Evolutionary conservation across 1,140 invertebrate species (phyloP), one percentile per base, ranked within the genome.

Genomic region (Drosophila eugracilis): DNA sequence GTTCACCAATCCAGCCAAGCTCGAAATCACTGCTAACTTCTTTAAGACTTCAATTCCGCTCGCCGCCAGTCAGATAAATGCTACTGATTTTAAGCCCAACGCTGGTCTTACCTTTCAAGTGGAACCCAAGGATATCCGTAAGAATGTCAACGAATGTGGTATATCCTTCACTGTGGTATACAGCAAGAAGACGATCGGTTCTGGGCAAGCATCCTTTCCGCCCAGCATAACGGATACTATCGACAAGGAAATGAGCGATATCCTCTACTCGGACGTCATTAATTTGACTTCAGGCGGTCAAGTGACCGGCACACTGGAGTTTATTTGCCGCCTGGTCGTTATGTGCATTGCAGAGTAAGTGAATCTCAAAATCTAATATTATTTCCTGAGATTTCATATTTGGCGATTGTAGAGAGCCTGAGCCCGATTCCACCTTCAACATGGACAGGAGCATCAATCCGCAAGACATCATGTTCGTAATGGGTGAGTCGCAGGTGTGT

Each of bases 371-470:
- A 0, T 1, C 14, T 3, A 3, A 30, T 30, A 10, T 30, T 4
- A 10, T 17, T 4, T 37, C 2, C 36, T 37, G 17, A 37, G 14
- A 17, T 37, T 37, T 37, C 4, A 9, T 15, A 37, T 9, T 17
- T 3, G 30, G 3, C 4, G 4, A 32, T 17, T 34, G 6, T n/a
- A 75, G 69, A 2, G 12, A 5, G 4, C 28, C 12, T 0, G 59
- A 78, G 1, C 10, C 1, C 12, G 34, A 32, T 0, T 66, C 55
- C 22, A n/a, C 12, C 0, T 42, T 34, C 3, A 47, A 49, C 14
- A 39, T 66, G 50, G 73, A 81, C 28, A 62, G 75, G n/a, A 76
- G 73, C 24, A 81, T 81, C 4, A 81, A 72, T 60, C 66, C 78
- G 6, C 47, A 59, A 28, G 78, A 81, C 21, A 77, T 81, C 2